Conservation (phyloP, 2,113 vertebrate species). For the Cariama cristata region DNA sequence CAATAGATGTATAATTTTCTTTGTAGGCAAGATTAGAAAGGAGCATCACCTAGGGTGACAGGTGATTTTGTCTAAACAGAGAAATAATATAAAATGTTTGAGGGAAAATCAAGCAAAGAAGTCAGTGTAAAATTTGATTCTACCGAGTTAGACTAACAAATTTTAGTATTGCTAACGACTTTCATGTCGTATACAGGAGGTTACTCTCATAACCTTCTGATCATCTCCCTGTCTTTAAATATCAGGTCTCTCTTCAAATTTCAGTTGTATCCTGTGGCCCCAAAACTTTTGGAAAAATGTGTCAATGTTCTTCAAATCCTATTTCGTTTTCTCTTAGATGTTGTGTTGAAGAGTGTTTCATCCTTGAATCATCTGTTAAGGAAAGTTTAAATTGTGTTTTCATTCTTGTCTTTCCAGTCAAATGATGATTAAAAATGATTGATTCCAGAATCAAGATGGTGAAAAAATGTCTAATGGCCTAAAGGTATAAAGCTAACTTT, state of each 20-base stretch:
- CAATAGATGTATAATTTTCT: background rate
- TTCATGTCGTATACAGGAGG: background rate
- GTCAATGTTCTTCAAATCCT: background rate
- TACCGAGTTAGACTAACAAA: background rate
- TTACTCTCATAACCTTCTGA: background rate
- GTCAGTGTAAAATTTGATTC: background rate
- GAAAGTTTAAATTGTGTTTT: background rate
- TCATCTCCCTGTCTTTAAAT: background rate
- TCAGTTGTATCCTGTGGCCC: accelerated
- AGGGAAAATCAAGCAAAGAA: background rate
- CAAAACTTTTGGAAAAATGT: background rate
- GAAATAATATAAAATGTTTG: background rate
- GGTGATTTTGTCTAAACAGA: background rate
- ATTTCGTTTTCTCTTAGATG: background rate
- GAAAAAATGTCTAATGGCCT: background rate
- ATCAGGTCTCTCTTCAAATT: background rate
- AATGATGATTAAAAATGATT: background rate
- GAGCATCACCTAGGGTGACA: background rate
- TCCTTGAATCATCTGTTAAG: background rate
- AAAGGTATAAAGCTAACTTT: background rate
- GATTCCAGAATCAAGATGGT: background rate
- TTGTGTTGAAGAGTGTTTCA: background rate
- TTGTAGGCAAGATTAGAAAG: background rate
- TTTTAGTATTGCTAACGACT: background rate
- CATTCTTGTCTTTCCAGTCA: background rate